Base-by-base conservation (phyloP, 2,113 vertebrate genomes). In the Dromaius novaehollandiae region DNA sequence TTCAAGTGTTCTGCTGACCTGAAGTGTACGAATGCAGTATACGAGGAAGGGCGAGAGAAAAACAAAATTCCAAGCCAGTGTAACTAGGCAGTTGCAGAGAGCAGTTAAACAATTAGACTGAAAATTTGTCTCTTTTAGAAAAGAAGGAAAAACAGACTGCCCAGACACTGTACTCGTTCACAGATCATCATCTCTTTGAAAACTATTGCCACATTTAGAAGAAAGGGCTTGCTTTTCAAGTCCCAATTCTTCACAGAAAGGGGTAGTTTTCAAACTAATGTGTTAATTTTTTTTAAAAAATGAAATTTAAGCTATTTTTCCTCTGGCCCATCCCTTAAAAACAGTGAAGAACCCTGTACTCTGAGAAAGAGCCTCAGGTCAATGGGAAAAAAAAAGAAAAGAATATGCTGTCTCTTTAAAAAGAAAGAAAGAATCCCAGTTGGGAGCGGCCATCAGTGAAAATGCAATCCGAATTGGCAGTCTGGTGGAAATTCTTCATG, bases 401-500 rank as follows among this genome's bases (percentile, higher is more conserved):
- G 87, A 96, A 97, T 93, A 95, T 95, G 95, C 97, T 95, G 97
- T 98, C 97, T 98, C 97, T 98, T 98, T 97, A 97, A 98, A 98
- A 93, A 93, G 80, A 92, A 95, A 96, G 92, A 96, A 95, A 73
- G 90, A 96, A 95, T 90, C 96, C 97, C 97, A 98, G 97, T 88
- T 95, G 98, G 98, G 97, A 98, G 97, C 94, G 95, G 97, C 97
- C 87, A 77, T 98, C 97, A 97, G 98, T 96, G 97, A 97, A 97
- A 98, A 98, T 96, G 96, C 92, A 51, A 98, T 98, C 98, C 98
- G 93, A 98, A 98, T 96, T 95, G 96, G 97, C 94, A 98, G 97
- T 97, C 94, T 94, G 97, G 97, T 97, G 93, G 97, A 98, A 98
- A 98, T 98, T 98, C 94, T 95, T 97, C 95, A 98, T 92, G 98